A percentile compares a stretch with the other conserved stretches of the same genome.
phyloP scores from a whole-genome alignment of 2,888 invertebrate species.

The Drosophila demipolita region DNA sequence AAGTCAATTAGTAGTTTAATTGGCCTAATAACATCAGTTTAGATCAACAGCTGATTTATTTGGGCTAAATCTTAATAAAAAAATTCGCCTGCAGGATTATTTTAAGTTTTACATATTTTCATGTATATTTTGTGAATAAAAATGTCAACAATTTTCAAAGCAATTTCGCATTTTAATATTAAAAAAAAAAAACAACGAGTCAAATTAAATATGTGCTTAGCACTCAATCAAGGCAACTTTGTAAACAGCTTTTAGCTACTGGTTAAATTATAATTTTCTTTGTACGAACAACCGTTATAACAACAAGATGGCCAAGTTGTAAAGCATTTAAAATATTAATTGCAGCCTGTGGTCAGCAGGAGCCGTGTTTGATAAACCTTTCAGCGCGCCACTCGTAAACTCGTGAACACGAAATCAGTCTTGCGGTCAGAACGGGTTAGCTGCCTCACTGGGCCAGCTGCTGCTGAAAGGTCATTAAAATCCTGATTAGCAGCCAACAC shows the following conservation, averaged over 20 bases:
- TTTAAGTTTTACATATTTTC: neutral
- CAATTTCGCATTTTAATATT: neutral
- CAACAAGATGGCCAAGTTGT: slow-evolving; percentile 34
- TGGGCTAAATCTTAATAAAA: neutral
- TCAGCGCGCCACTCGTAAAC: slow-evolving; percentile 21
- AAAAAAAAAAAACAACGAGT: neutral
- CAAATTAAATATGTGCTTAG: slow-evolving; percentile 45
- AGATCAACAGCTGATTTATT: neutral
- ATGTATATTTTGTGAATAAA: neutral
- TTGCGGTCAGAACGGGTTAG: slow-evolving; percentile 2
- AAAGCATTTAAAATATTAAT: slow-evolving; percentile 74
- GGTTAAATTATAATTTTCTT: slow-evolving; percentile 48
- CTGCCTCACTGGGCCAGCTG: slow-evolving; percentile 18
- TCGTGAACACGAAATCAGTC: slow-evolving; percentile 28
- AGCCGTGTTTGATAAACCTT: slow-evolving; percentile 59
- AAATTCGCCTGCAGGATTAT: neutral
- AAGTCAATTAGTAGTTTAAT: neutral
- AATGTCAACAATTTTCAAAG: neutral
- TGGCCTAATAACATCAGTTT: neutral
- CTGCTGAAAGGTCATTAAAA: slow-evolving; percentile 67
- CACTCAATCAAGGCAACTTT: slow-evolving; percentile 54
- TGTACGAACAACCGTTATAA: slow-evolving; percentile 16
- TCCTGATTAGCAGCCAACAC: slow-evolving; percentile 63
- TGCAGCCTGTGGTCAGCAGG: slow-evolving; percentile 45
- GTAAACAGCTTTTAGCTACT: slow-evolving; percentile 12